phyloP scores from a whole-genome alignment of 2,888 invertebrate genomes.

The Blastobasis lacticolella region DNA sequence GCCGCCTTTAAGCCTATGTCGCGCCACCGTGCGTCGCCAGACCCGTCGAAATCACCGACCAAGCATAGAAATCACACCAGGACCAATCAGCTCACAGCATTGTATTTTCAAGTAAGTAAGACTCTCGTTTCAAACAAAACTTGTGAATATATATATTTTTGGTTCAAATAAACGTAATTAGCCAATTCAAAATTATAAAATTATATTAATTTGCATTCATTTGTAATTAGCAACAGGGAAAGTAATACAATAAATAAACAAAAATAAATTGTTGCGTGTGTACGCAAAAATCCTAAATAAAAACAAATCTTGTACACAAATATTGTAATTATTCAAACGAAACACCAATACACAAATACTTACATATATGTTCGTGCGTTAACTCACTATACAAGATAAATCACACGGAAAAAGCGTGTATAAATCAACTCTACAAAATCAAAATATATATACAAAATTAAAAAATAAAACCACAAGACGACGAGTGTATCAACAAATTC shows the following conservation, averaged over 20 bases:
- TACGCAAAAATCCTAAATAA: neutral
- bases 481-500: slow-evolving; percentile 22
- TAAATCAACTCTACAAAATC: slow-evolving; percentile 2
- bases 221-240: neutral
- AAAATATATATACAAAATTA: slow-evolving; percentile 8
- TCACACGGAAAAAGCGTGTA: neutral
- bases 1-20: slow-evolving; percentile 73
- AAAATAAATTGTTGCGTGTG: neutral
- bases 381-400: neutral
- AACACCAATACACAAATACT: too few species aligned
- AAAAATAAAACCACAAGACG: slow-evolving; percentile 4
- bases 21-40: slow-evolving; percentile 39
- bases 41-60: slow-evolving; percentile 42
- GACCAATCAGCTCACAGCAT: slow-evolving; percentile 13
- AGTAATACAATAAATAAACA: neutral
- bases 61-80: slow-evolving; percentile 74
- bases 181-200: neutral
- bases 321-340: too few species aligned
- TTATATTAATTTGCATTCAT: neutral
- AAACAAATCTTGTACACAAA: too few species aligned
- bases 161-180: too few species aligned
- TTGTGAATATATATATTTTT: neutral
- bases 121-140: neutral
- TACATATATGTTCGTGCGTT: neutral
- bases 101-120: neutral